phyloP scores from a whole-genome alignment of 2,113 vertebrate genomes.

The Anthoscopus minutus region DNA sequence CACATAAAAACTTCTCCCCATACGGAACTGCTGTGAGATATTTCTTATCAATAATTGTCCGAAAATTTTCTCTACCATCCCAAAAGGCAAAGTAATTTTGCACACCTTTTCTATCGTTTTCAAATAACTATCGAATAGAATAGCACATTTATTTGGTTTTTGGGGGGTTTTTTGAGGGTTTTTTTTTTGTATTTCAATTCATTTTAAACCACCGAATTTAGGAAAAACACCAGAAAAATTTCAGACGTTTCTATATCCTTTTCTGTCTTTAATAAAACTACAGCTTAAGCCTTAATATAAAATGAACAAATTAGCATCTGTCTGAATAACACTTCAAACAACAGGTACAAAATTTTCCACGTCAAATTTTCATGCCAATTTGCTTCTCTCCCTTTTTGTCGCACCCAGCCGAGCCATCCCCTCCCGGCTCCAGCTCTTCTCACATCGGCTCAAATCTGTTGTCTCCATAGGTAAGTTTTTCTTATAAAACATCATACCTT shows the following conservation, averaged over 20 bases:
- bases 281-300: background rate
- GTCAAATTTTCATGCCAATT: background rate
- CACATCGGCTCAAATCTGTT: background rate
- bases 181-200: background rate
- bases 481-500: background rate
- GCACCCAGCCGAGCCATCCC: background rate
- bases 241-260: background rate
- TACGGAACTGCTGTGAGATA: fast-evolving
- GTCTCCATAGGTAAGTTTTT: fast-evolving
- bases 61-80: background rate
- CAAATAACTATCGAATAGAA: background rate
- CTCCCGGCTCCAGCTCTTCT: background rate
- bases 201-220: background rate
- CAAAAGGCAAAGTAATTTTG: background rate
- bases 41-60: background rate
- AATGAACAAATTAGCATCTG: background rate
- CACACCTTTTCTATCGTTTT: background rate
- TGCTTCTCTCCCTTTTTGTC: background rate
- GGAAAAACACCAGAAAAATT: background rate
- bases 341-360: background rate
- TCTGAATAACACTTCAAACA: background rate
- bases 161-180: background rate
- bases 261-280: background rate
- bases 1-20: background rate
- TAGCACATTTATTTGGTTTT: background rate